Percentiles rank a stretch among this genome's conserved stretches.
phyloP scores from a whole-genome alignment of 2,113 vertebrate genomes.

The Kryptolebias marmoratus region DNA sequence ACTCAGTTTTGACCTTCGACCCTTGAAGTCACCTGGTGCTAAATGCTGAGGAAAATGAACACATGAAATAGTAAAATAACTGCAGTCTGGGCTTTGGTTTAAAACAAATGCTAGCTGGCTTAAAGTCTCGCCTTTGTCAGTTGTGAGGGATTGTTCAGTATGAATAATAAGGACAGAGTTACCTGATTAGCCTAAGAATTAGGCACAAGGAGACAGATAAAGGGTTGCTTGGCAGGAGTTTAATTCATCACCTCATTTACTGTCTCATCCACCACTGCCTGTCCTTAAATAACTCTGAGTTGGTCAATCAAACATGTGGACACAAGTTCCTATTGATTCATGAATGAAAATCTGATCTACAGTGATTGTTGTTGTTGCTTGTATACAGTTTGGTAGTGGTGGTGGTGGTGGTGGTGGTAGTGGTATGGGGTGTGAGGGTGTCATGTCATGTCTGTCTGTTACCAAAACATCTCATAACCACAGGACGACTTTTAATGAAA shows the following conservation, averaged over 20 bases:
- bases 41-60: neutral
- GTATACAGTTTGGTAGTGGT: neutral
- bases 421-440: too few relatives aligned
- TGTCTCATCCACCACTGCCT: neutral
- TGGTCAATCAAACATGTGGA: neutral
- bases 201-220: slow-evolving; percentile 1
- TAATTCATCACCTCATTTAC: neutral
- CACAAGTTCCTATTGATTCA: neutral
- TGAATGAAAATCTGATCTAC: neutral
- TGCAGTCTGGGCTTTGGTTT: neutral
- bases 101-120: neutral
- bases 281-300: neutral
- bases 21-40: neutral
- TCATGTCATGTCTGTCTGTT: too few relatives aligned
- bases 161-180: neutral
- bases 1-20: neutral
- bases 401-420: neutral
- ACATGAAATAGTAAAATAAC: neutral
- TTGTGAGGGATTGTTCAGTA: neutral
- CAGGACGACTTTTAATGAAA: too few relatives aligned
- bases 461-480: too few relatives aligned
- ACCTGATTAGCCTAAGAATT: neutral
- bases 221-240: neutral
- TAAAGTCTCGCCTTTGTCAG: neutral
- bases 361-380: neutral